Conservation (phyloP, 2,113 vertebrate genomes). For the Mormyrus lacerda region DNA sequence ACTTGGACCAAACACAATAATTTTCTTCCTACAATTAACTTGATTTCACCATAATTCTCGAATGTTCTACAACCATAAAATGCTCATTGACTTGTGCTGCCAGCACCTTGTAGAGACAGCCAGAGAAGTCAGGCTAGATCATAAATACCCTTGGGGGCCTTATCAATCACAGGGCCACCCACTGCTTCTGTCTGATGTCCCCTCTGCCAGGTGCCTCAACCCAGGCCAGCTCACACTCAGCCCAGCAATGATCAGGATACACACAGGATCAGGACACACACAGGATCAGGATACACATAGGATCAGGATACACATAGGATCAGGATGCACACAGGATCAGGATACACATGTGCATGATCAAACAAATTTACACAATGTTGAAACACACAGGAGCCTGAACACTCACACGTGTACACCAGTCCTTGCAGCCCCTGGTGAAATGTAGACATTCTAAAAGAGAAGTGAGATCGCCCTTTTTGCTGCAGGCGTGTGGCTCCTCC, state of each 20-base stretch:
- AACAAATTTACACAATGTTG: not conserved
- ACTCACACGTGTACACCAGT: not conserved
- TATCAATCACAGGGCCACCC: not conserved
- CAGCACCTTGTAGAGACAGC: not conserved
- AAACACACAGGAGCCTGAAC: constrained; percentile 22
- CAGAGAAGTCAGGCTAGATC: not conserved
- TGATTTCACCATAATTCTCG: not conserved
- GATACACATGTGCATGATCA: not conserved
- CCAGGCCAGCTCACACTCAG: not conserved
- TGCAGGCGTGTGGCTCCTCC: not conserved
- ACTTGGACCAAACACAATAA: not conserved
- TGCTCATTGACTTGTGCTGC: not conserved
- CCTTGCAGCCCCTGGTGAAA: constrained; percentile 7
- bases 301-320: not conserved
- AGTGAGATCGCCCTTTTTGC: not conserved
- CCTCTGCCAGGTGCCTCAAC: not conserved
- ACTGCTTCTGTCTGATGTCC: not conserved
- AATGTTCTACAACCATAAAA: not conserved
- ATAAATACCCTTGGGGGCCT: not conserved
- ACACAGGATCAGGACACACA: too few relatives aligned
- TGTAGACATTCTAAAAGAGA: not conserved
- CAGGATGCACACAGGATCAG: not conserved
- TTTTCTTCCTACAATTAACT: not conserved
- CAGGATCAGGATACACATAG: not conserved
- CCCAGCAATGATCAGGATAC: not conserved